Evolutionary conservation across 2,888 invertebrate species (phyloP), one percentile per base, ranked within the genome.

Genomic region (Achlya flavicornis): DNA sequence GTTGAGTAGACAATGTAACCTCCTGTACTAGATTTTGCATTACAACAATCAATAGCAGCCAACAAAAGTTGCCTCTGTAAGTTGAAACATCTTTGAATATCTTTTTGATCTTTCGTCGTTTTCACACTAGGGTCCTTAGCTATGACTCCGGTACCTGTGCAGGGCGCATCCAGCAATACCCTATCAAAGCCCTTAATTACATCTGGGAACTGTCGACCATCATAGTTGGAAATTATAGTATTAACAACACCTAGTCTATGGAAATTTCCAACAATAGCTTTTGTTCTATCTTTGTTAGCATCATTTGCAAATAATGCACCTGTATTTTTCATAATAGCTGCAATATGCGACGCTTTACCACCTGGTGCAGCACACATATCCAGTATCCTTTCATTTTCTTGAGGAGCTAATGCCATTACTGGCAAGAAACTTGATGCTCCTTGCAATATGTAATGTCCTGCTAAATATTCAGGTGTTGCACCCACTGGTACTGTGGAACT

Each of bases 311-410:
- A 98, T 41, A 99, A 87, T 1, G 97, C 96, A 0, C 99, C 99
- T 0, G 99, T 99, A 86, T 99, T 99, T 89, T 98, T 98, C 99
- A 99, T 99, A 12, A 99, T 94, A 0, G 99, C 97, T 62, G 99
- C 98, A 67, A 99, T 99, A 87, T 99, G 99, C 0, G 99, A 98
- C 0, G 99, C 98, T 93, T 99, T 99, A 10, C 99, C 99, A 60
- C 99, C 99, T 0, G 99, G 99, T 0, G 99, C 99, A 0, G 99
- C 96, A 85, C 98, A 98, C 98, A 99, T 97, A 84, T 99, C 99
- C 43, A 99, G 94, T 71, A 99, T 96, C 71, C 96, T 95, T 91
- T 99, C 99, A 81, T 98, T 97, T 92, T 98, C 98, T 92, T 98
- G 98, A 0, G 99, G 99, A 0, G 98, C 98, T 63, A 99, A 93